Evolutionary conservation across 2,113 vertebrate species (phyloP).

Genomic region (Amphiprion percula): DNA sequence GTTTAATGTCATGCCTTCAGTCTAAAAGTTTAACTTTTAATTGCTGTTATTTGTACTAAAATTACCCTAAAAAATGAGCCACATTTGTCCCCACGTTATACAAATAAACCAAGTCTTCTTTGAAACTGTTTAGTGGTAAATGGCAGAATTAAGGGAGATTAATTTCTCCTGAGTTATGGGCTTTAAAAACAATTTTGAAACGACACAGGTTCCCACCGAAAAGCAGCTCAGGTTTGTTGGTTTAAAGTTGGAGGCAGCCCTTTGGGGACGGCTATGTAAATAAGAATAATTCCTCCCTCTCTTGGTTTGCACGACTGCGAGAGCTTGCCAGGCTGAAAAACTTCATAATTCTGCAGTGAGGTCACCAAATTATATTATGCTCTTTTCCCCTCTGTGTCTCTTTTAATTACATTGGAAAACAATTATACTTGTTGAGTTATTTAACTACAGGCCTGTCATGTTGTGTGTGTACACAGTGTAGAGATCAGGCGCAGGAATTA

Average conservation of each 20-base stretch:
- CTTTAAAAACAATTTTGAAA: slow-evolving; percentile 79
- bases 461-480: slow-evolving; percentile 89
- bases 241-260: slow-evolving; percentile 86
- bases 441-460: slow-evolving; percentile 88
- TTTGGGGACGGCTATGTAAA: slow-evolving; percentile 91
- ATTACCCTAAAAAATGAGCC: slow-evolving; percentile 35
- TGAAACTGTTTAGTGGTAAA: slow-evolving; percentile 57
- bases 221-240: slow-evolving; percentile 87
- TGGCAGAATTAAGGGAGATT: slow-evolving; percentile 69
- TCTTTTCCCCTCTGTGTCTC: slow-evolving; percentile 91
- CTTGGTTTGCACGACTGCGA: slow-evolving; percentile 87
- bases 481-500: slow-evolving; percentile 84
- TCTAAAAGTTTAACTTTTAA: slow-evolving; percentile 41
- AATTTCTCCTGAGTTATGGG: slow-evolving; percentile 74
- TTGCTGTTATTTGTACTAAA: slow-evolving; percentile 53
- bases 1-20: slow-evolving; percentile 24
- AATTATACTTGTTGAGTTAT: slow-evolving; percentile 91
- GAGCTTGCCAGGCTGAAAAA: slow-evolving; percentile 88
- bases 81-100: slow-evolving; percentile 50
- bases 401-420: slow-evolving; percentile 91
- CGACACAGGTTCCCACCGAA: slow-evolving; percentile 86
- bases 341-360: slow-evolving; percentile 93
- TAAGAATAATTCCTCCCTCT: slow-evolving; percentile 90
- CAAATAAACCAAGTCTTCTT: slow-evolving; percentile 48
- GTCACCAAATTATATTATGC: slow-evolving; percentile 94